Evolutionary conservation across 2,797 vertebrate species (phyloP), one percentile per base, ranked within the genome.

Genomic region (Orestias chungarensis): DNA sequence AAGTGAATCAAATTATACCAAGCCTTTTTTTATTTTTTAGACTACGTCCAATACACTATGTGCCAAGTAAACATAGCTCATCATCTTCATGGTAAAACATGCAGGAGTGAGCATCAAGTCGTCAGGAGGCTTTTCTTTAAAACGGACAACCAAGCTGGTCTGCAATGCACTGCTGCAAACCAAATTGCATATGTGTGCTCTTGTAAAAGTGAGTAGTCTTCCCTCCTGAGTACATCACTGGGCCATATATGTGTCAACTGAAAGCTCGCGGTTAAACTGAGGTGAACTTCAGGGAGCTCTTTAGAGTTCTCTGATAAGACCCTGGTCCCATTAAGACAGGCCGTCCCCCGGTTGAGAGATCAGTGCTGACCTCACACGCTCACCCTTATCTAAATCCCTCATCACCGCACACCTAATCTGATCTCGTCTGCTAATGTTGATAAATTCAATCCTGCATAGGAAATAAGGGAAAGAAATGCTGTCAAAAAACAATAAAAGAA

Each of bases 281-380:
- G 85, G 78, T 91, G 87, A 92, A 92, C 86, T 89, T 91, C 87
- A 90, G 81, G 87, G 88, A 92, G 90, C 91, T 91, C 90, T 89
- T 90, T 78, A 91, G 90, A 93, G 91, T 86, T 77, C 80, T 70
- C 85, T 87, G 93, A 93, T 93, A 93, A 94, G 91, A 75, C 61
- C 44, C 29, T 0, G 12, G 70, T 66, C 83, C 87, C 87, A 90
- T 91, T 90, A 90, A 68, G 74, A 80, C 31, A 20, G 64, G 75
- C 75, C 23, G 70, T 86, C 35, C 86, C 73, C 84, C 31, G 83
- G 82, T 82, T 71, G 83, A 88, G 84, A 73, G 85, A 81, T 68
- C 74, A 70, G 75, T 23, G 43, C 78, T 59, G 80, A 88, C 89
- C 85, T 83, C 89, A 82, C 87, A 81, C 86, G 78, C 88, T 80